phyloP scores from a whole-genome alignment of 1,140 invertebrate species.

The Drosophila parabipectinata region DNA sequence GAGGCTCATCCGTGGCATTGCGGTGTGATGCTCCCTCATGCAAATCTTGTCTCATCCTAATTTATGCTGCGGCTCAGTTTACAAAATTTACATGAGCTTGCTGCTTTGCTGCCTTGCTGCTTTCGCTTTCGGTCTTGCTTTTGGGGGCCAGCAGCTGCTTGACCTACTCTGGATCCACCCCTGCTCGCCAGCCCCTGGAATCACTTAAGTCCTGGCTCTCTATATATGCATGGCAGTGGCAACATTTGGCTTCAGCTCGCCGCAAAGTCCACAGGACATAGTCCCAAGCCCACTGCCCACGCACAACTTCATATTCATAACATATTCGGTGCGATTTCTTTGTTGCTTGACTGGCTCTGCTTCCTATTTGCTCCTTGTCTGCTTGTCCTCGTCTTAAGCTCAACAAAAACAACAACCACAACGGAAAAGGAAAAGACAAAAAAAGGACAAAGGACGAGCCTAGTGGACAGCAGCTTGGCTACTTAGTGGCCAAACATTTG shows the following conservation, averaged over 20 bases:
- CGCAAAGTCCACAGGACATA: background rate
- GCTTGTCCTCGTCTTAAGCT: constrained; percentile 25
- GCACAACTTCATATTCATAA: constrained; percentile 71
- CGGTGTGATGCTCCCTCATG: constrained; percentile 53
- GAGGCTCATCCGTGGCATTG: constrained; percentile 26
- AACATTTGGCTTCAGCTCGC: constrained; percentile 59
- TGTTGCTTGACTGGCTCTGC: constrained; percentile 1
- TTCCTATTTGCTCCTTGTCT: constrained; percentile 29
- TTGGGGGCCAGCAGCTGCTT: constrained; percentile 50
- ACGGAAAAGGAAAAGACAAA: constrained; percentile 3
- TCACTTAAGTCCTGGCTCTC: constrained; percentile 62
- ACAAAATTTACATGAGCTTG: constrained; percentile 61
- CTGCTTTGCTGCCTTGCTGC: constrained; percentile 1
- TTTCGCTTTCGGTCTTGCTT: background rate
- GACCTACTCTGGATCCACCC: constrained; percentile 53
- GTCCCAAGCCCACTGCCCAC: background rate
- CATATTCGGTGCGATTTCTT: constrained; percentile 21
- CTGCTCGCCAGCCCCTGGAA: constrained; percentile 18
- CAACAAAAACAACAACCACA: constrained; percentile 9
- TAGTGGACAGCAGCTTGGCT: constrained; percentile 47
- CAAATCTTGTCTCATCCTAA: constrained; percentile 68
- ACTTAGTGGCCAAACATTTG: constrained; percentile 72
- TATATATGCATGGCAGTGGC: constrained; percentile 70
- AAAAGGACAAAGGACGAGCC: constrained; percentile 32
- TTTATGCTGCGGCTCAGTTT: constrained; percentile 78